Percentiles rank a stretch among this genome's conserved stretches.
Evolutionary conservation across 1,140 invertebrate genomes (phyloP).

Genomic region (Dreissena rostriformis): DNA sequence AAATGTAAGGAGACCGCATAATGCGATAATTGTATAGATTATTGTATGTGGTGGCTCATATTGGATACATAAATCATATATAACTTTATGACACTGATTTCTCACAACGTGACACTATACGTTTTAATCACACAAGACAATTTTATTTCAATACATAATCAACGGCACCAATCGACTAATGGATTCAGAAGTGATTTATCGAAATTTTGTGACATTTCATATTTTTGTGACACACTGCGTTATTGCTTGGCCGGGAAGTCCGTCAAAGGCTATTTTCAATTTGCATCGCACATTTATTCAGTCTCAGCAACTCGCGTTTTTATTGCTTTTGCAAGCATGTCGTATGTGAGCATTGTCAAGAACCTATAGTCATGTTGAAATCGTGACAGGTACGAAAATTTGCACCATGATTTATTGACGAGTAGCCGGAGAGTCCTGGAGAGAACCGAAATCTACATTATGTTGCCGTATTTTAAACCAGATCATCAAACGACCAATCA

Average conservation of each 20-base stretch:
- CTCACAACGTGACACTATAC: no score
- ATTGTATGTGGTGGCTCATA: no score
- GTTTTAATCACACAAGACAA: no score
- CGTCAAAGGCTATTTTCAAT: slow-evolving; percentile 48
- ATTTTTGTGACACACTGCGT: slow-evolving; percentile 25
- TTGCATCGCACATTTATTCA: slow-evolving; percentile 18
- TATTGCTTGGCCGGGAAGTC: slow-evolving; percentile 26
- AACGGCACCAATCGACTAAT: no score
- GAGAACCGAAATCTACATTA: slow-evolving; percentile 50
- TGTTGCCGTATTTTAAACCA: slow-evolving; percentile 46
- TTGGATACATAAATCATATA: no score
- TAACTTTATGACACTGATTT: no score
- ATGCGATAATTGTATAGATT: no score
- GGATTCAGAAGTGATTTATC: neutral
- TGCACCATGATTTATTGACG: slow-evolving; percentile 42
- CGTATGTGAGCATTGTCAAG: slow-evolving; percentile 38
- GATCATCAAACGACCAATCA: slow-evolving; percentile 45
- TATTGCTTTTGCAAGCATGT: slow-evolving; percentile 45
- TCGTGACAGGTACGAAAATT: slow-evolving; percentile 54
- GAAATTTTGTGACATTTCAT: neutral
- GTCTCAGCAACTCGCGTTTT: slow-evolving; percentile 43
- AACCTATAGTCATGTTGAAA: slow-evolving; percentile 50
- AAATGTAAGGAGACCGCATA: no score
- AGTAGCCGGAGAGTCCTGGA: neutral
- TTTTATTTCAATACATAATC: no score